Conservation (phyloP, 2,888 invertebrate species). For the Andrena flavipes region DNA sequence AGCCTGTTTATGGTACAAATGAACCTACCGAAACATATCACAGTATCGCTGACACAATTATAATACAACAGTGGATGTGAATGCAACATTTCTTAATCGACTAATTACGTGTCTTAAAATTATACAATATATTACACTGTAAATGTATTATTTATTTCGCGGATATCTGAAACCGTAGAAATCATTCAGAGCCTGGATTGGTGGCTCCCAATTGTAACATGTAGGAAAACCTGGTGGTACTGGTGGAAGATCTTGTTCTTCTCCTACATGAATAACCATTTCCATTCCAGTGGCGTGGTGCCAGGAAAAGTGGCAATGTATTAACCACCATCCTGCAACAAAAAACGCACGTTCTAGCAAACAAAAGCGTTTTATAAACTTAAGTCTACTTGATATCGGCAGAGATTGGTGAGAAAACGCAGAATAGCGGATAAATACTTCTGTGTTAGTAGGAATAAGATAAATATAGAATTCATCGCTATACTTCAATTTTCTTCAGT, state of each 20-base stretch:
- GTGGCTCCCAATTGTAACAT: slow-evolving; percentile 54
- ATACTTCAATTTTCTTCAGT: neutral
- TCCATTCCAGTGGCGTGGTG: slow-evolving; percentile 77
- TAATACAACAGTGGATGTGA: too few species aligned
- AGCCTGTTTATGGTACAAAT: too few species aligned
- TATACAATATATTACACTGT: neutral
- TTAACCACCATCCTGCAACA: slow-evolving; percentile 77
- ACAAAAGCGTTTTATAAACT: too few species aligned
- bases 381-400: too few species aligned
- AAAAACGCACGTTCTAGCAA: neutral
- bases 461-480: neutral
- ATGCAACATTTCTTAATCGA: too few species aligned
- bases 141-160: too few species aligned
- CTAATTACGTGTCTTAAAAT: too few species aligned
- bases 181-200: slow-evolving; percentile 1
- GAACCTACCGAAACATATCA: too few species aligned
- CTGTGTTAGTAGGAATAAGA: too few species aligned
- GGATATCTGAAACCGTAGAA: slow-evolving; percentile 15
- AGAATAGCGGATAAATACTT: too few species aligned
- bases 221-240: slow-evolving; percentile 64
- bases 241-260: slow-evolving; percentile 68
- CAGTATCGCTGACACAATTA: too few species aligned
- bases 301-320: slow-evolving; percentile 79
- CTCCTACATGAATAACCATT: slow-evolving; percentile 74
- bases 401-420: too few species aligned